These are phyloP conservation scores for Amphilophus citrinellus DNA, from an alignment of 2,113 vertebrate species.

Conservation along the genomic window DNA sequence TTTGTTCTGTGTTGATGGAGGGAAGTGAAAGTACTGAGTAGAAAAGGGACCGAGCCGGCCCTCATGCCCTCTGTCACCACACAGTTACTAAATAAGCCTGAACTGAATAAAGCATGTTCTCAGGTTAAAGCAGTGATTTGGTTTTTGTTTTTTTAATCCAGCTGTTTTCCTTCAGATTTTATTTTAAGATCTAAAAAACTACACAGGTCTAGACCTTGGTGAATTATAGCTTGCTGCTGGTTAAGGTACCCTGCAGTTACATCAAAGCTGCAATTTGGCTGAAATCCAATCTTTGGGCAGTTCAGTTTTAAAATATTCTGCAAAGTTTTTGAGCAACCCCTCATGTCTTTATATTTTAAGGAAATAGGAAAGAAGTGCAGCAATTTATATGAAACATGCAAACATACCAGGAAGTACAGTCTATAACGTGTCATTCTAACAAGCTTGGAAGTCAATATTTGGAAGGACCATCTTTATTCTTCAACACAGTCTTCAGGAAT, in stretches of 20 bases:
- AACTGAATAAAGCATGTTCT: background rate
- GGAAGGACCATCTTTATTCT: rapidly evolving
- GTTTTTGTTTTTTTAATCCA: background rate
- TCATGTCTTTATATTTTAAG: background rate
- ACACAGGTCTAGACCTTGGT: background rate
- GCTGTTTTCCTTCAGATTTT: background rate
- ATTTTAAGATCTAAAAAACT: background rate
- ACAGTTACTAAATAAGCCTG: background rate
- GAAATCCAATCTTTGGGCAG: background rate
- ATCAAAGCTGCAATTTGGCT: background rate
- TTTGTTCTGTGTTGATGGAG: background rate
- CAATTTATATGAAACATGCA: background rate
- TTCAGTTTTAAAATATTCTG: background rate
- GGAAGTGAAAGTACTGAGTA: background rate
- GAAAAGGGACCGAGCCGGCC: background rate
- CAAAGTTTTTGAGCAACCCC: background rate
- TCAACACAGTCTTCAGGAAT: background rate
- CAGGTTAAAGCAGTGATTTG: background rate
- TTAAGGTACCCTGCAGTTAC: background rate
- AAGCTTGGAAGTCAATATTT: background rate
- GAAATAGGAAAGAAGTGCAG: background rate
- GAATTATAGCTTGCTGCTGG: background rate
- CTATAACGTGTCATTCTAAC: background rate
- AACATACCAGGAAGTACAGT: background rate
- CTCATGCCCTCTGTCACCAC: background rate